Evolutionary conservation across 2,888 invertebrate species (phyloP), one percentile per base, ranked within the genome.

Genomic region (Julus scandinavius): DNA sequence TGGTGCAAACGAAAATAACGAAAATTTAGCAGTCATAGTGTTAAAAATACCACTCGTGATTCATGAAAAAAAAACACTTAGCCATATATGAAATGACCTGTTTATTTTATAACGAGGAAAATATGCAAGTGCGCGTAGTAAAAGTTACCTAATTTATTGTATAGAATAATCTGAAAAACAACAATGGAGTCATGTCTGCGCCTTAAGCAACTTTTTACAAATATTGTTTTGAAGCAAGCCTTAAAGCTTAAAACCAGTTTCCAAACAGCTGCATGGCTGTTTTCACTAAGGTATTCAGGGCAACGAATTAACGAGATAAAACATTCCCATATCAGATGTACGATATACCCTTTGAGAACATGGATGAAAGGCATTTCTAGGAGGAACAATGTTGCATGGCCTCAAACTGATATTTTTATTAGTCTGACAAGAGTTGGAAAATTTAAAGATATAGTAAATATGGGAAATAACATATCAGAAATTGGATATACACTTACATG

Each of bases 131-230:
- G 58, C 58, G 63, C 63, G 20, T 72, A 72, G 63, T 72, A 72
- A 72, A 72, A 72, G 63, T 72, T 72, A 20, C 63, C 63, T 20
- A 72, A 72, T 72, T 72, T 72, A 72, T 72, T 72, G 63, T 29
- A 54, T 17, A 11, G 9, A 72, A 72, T 72, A 72, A 72, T 72
- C 20, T 20, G 63, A 17, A 20, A 45, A 72, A 6, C 20, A 72
- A 72, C 63, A 72, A 72, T 72, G 63, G 63, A 72, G 63, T 7
- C 63, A 58, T 72, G 63, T 72, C 20, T 29, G 63, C 20, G 63
- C 63, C 63, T 29, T 29, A 29, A 72, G 63, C 63, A 72, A 72
- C 63, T 72, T 63, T 63, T 72, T 20, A 20, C 6, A 17, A 54
- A 72, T 72, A 63, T n/a, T n/a, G 63, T 63, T 6, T 29, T 72